phyloP scores from a whole-genome alignment of 2,888 invertebrate species.

The Cosmorhoe ocellata region DNA sequence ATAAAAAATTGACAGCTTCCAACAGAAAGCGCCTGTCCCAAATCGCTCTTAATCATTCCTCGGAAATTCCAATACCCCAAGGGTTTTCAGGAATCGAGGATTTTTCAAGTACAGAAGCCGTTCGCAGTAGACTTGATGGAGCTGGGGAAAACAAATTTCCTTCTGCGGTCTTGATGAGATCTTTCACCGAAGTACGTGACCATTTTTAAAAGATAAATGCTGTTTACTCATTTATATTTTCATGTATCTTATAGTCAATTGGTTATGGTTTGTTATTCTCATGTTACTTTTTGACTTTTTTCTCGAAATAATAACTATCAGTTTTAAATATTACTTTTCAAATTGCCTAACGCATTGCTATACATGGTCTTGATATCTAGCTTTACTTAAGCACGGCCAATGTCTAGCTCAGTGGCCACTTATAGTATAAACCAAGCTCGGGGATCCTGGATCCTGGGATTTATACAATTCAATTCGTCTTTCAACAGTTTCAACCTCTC shows the following conservation, averaged over 20 bases:
- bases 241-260: too few relatives aligned
- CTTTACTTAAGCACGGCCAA: slow-evolving; percentile 12
- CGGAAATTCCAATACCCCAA: slow-evolving; percentile 43
- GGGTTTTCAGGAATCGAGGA: slow-evolving; percentile 27
- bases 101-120: slow-evolving; percentile 20
- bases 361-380: slow-evolving; percentile 1
- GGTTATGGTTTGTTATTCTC: too few relatives aligned
- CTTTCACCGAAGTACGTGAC: too few relatives aligned
- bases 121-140: slow-evolving; percentile 7
- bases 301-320: too few relatives aligned
- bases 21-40: slow-evolving; percentile 39
- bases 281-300: too few relatives aligned
- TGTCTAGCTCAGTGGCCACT: slow-evolving; percentile 15
- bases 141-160: neutral
- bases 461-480: slow-evolving; percentile 27
- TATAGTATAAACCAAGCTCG: slow-evolving; percentile 3
- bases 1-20: slow-evolving; percentile 56
- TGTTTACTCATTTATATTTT: too few relatives aligned
- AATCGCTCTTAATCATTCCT: slow-evolving; percentile 55
- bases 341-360: neutral
- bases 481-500: slow-evolving; percentile 16
- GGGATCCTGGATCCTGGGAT: slow-evolving; percentile 20
- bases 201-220: too few relatives aligned
- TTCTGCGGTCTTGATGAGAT: too few relatives aligned
- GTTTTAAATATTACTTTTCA: neutral